phyloP scores from a whole-genome alignment of 2,113 vertebrate genomes.

The Herpetotheres cachinnans region DNA sequence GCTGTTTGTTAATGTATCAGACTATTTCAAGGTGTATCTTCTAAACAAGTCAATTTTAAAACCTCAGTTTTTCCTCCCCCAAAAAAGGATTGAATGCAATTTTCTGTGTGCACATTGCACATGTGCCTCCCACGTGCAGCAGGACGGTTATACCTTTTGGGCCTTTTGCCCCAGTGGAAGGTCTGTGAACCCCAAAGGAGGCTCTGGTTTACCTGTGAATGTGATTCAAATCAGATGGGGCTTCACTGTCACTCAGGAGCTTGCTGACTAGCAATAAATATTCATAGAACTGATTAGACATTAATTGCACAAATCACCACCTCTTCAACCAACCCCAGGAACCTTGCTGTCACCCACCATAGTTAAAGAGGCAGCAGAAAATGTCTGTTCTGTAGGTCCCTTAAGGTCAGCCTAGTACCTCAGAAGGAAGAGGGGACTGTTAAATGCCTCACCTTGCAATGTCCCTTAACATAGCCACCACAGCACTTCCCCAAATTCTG shows the following conservation, averaged over 20 bases:
- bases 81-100: neutral
- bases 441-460: neutral
- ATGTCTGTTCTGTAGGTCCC: neutral
- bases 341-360: neutral
- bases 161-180: neutral
- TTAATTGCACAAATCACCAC: conserved; percentile 58
- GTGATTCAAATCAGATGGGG: neutral
- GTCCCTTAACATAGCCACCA: neutral
- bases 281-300: conserved; percentile 67
- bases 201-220: neutral
- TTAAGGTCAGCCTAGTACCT: neutral
- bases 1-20: neutral
- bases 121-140: neutral
- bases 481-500: neutral
- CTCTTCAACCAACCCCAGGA: conserved; percentile 40
- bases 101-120: neutral
- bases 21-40: neutral
- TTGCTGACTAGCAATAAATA: conserved; percentile 62
- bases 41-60: neutral
- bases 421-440: neutral
- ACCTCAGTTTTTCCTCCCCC: neutral
- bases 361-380: neutral
- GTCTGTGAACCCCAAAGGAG: neutral
- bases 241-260: conserved; percentile 19
- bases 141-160: neutral